Base-by-base conservation (phyloP, 2,888 invertebrate genomes). In the Tenthredo mesomela region DNA sequence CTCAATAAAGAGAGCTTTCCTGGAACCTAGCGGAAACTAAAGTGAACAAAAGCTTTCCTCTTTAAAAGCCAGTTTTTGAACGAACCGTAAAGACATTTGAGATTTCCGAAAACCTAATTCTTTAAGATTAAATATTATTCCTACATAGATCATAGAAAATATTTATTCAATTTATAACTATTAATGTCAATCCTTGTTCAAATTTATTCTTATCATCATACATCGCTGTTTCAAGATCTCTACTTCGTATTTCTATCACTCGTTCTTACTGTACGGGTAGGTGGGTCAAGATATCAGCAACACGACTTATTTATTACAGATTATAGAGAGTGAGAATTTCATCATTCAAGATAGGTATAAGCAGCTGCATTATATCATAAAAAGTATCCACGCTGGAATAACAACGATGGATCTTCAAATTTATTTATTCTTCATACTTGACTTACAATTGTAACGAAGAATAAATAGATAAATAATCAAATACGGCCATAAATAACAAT, bases 21-120 rank as follows among this genome's bases (percentile, higher is more conserved):
- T 33, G 18, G 67, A 70, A 78, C 33, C 82, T 21, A 84, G 80
- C 73, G 82, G 87, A 61, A 85, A 86, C 82, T 61, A 85, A 70
- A 78, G 86, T 37, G 84, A 87, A 80, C 61, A 88, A 86, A 86
- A 84, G 84, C 82, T 33, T 84, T 58, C 75, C 15, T n/a, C 9
- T 2, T 43, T 4, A 12, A n/a, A 21, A 25, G 71, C 40, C 21
- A 73, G 71, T 43, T 40, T 25, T 67, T 15, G 15, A 33, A 33
- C 67, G 18, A 33, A 67, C 15, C 12, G 15, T 67, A n/a, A 43
- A 21, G 21, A 43, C 71, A 73, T 43, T 43, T 40, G 21, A 21
- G 40, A 73, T 43, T 73, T 25, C 43, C 71, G 43, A 21, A 21
- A 25, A 73, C 0, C 15, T 43, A 21, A 43, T 43, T 43, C 12